Conservation (phyloP, 2,113 vertebrate genomes). For the Aix galericulata region DNA sequence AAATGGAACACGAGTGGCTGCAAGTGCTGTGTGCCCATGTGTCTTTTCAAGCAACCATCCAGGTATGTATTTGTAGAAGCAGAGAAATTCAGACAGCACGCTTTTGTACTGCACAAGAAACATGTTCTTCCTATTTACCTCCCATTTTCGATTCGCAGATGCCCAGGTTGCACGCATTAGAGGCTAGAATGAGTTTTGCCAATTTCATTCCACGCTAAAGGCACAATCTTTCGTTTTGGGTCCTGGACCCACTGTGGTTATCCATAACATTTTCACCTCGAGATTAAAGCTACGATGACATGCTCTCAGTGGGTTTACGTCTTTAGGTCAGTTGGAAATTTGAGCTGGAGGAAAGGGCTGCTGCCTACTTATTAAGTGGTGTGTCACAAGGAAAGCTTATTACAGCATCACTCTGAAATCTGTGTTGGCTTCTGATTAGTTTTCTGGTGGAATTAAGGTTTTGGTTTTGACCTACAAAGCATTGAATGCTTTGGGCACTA, state of each 20-base stretch:
- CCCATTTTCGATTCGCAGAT: background rate
- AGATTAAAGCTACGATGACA: background rate
- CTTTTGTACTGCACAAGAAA: background rate
- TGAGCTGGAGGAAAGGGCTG: background rate
- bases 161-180: too few species aligned
- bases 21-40: fast-evolving
- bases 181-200: background rate
- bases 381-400: slow-evolving; percentile 36
- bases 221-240: background rate
- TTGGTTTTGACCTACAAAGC: slow-evolving; percentile 65
- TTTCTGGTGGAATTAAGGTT: slow-evolving; percentile 60
- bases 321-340: background rate
- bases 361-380: background rate
- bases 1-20: background rate
- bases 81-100: background rate
- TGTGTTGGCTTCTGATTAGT: slow-evolving; percentile 36
- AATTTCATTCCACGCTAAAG: background rate
- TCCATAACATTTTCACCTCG: background rate
- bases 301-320: background rate
- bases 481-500: slow-evolving; percentile 62
- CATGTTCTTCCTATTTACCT: background rate
- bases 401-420: background rate
- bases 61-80: background rate
- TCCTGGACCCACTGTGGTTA: background rate
- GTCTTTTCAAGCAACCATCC: background rate